A percentile compares a stretch with the other conserved stretches of the same genome.
phyloP scores from a whole-genome alignment of 2,113 vertebrate genomes.

The Oncorhynchus masou region DNA sequence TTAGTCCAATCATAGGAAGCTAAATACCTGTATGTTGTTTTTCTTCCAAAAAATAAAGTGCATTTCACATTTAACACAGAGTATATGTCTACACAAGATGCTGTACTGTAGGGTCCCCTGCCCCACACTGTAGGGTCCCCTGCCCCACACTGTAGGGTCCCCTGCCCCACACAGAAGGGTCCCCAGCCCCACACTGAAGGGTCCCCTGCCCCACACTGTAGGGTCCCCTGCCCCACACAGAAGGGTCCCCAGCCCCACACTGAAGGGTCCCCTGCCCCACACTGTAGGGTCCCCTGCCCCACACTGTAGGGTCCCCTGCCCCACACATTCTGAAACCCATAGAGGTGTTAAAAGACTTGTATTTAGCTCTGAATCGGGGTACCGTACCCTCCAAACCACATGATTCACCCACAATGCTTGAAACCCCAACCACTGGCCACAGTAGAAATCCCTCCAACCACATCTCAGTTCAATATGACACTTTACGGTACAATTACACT shows the following conservation, averaged over 20 bases:
- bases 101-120: slow-evolving; percentile 55
- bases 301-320: slow-evolving; percentile 42
- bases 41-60: slow-evolving; percentile 79
- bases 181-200: too few relatives aligned
- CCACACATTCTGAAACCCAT: slow-evolving; percentile 55
- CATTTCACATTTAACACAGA: slow-evolving; percentile 76
- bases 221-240: slow-evolving; percentile 37
- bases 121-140: slow-evolving; percentile 30
- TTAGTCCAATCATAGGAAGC: too few relatives aligned
- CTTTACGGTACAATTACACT: too few relatives aligned
- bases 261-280: slow-evolving; percentile 21
- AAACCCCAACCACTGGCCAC: slow-evolving; percentile 6
- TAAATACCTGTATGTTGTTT: slow-evolving; percentile 52
- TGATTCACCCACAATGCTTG: slow-evolving; percentile 1
- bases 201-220: slow-evolving; percentile 33
- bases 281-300: slow-evolving; percentile 31
- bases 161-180: slow-evolving; percentile 40
- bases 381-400: slow-evolving; percentile 1
- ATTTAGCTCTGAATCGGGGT: slow-evolving; percentile 63
- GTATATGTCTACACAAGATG: slow-evolving; percentile 76
- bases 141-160: slow-evolving; percentile 36
- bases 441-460: too few relatives aligned
- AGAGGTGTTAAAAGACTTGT: slow-evolving; percentile 47
- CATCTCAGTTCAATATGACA: too few relatives aligned
- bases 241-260: too few relatives aligned